Percentiles rank a stretch among this genome's conserved stretches.
Conservation (phyloP, 2,113 vertebrate genomes). For the Litocranius walleri region DNA sequence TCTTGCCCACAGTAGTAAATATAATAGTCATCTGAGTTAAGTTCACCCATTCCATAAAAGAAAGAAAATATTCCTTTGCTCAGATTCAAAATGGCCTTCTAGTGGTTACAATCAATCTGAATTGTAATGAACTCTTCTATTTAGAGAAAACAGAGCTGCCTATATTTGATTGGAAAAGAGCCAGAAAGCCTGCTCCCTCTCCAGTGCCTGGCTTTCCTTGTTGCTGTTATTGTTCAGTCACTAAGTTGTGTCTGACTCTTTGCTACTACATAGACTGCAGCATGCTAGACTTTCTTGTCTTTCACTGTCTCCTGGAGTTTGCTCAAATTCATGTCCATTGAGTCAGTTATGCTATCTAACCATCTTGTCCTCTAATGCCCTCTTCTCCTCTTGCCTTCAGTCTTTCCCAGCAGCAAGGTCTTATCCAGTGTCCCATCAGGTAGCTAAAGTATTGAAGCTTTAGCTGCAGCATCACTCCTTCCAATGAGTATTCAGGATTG, state of each 20-base stretch:
- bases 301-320: neutral
- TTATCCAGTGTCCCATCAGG: neutral
- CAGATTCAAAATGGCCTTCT: neutral
- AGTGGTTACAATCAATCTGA: neutral
- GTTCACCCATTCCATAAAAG: neutral
- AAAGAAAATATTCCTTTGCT: neutral
- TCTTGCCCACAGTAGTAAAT: too few relatives aligned
- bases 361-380: neutral
- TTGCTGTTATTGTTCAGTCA: neutral
- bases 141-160: neutral
- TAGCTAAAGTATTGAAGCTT: neutral
- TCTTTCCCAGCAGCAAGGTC: neutral
- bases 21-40: too few relatives aligned
- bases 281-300: neutral
- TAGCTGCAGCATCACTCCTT: neutral
- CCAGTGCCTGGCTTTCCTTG: neutral
- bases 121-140: neutral
- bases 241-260: neutral
- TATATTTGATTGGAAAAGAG: neutral
- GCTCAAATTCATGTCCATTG: neutral
- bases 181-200: neutral
- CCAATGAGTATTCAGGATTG: neutral
- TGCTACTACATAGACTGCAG: neutral
- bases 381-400: neutral
- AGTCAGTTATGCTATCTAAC: neutral